These are phyloP conservation scores for Caradrina kadenii DNA, from an alignment of 2,888 invertebrate genomes.

Conservation along the genomic window DNA sequence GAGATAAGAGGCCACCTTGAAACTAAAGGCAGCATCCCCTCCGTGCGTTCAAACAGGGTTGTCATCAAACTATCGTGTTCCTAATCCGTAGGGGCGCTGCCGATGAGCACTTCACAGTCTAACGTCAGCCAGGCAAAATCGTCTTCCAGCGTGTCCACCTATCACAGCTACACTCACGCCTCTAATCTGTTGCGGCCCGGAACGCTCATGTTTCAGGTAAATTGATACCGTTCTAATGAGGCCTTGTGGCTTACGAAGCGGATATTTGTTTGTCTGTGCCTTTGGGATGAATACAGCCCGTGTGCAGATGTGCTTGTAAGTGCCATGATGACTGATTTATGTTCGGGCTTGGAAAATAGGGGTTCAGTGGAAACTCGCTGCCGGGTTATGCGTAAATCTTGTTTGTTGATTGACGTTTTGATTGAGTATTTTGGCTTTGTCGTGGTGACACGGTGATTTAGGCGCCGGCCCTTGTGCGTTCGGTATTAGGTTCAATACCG, in stretches of 20 bases:
- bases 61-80: slow-evolving; percentile 66
- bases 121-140: slow-evolving; percentile 82
- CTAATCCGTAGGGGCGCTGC: slow-evolving; percentile 63
- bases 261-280: slow-evolving; percentile 27
- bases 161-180: slow-evolving; percentile 73
- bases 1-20: slow-evolving; percentile 24
- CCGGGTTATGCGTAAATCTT: slow-evolving; percentile 23
- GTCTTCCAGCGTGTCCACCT: slow-evolving; percentile 75
- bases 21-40: slow-evolving; percentile 23
- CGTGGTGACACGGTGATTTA: not conserved
- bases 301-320: slow-evolving; percentile 7
- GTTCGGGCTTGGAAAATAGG: slow-evolving; percentile 13
- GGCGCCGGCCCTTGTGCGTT: no score
- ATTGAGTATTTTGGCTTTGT: slow-evolving; percentile 2
- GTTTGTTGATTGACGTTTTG: slow-evolving; percentile 33
- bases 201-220: slow-evolving; percentile 81
- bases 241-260: slow-evolving; percentile 18
- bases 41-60: slow-evolving; percentile 24
- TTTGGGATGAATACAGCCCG: slow-evolving; percentile 4
- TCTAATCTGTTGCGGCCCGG: slow-evolving; percentile 81
- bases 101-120: slow-evolving; percentile 75
- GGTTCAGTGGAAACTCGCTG: not conserved
- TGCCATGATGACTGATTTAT: slow-evolving; percentile 35
- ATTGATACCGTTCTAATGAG: slow-evolving; percentile 35
- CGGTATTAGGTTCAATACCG: no score